phyloP scores from a whole-genome alignment of 2,113 vertebrate genomes.

The Lates calcarifer region DNA sequence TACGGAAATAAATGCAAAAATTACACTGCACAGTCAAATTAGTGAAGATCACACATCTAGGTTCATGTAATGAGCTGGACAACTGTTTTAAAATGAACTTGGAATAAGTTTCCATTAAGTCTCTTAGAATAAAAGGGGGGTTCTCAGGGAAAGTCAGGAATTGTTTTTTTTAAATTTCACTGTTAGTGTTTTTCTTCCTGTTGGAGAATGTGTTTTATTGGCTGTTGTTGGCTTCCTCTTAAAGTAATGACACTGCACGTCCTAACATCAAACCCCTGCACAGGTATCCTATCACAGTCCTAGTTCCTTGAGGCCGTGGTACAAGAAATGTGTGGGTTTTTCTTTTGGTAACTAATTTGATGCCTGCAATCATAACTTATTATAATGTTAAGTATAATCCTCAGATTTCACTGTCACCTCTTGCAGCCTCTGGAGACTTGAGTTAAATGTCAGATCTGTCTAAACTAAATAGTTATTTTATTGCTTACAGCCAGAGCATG shows the following conservation, averaged over 20 bases:
- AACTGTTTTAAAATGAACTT: neutral
- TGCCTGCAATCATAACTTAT: neutral
- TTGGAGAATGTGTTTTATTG: neutral
- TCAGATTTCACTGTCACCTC: neutral
- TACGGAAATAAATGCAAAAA: conserved; percentile 79
- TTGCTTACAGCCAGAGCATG: neutral
- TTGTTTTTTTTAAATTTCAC: neutral
- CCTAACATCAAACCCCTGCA: neutral
- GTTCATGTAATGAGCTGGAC: neutral
- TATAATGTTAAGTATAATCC: neutral
- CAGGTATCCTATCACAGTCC: neutral
- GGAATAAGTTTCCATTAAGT: neutral
- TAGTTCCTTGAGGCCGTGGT: neutral
- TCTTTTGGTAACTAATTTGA: too few relatives aligned
- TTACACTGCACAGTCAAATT: conserved; percentile 27
- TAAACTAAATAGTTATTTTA: neutral
- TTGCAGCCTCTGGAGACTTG: neutral
- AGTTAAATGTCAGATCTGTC: neutral
- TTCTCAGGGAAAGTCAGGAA: neutral
- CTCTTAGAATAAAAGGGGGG: neutral
- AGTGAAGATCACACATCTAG: neutral
- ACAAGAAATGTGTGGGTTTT: neutral
- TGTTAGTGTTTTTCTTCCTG: neutral
- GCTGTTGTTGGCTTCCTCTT: neutral
- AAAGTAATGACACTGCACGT: conserved; percentile 5